Evolutionary conservation across 2,888 invertebrate species (phyloP).

Genomic region (Netelia inedita): DNA sequence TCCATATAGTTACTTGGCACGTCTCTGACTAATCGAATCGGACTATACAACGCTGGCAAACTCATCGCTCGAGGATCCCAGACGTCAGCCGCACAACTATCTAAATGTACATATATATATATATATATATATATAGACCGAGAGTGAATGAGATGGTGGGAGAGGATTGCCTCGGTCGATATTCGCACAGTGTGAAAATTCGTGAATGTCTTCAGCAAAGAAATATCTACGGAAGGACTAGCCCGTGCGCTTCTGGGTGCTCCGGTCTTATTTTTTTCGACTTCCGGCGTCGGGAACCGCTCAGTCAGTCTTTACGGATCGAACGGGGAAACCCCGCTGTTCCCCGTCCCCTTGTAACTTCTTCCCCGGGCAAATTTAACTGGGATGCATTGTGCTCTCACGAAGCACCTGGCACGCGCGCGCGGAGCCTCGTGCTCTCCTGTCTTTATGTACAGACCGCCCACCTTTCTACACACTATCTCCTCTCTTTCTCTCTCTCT

Average conservation of each 20-base stretch:
- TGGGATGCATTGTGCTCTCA: conserved; percentile 81
- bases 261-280: conserved; percentile 74
- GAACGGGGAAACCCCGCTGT: conserved; percentile 65
- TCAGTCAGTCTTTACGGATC: conserved; percentile 62
- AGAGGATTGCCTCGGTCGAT: not conserved
- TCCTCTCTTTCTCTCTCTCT: conserved; percentile 49
- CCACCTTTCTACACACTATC: conserved; percentile 66
- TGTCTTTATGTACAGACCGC: conserved; percentile 78
- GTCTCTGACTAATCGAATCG: conserved; percentile 50
- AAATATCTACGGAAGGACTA: conserved; percentile 11
- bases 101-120: not conserved
- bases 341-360: conserved; percentile 41
- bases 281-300: conserved; percentile 78
- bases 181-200: conserved; percentile 16
- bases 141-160: not conserved
- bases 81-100: not conserved
- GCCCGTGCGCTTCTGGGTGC: conserved; percentile 74
- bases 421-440: conserved; percentile 70
- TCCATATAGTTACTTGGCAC: conserved; percentile 31
- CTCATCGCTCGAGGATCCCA: conserved; percentile 12
- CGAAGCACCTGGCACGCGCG: conserved; percentile 84
- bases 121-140: not conserved
- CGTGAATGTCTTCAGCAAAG: conserved; percentile 25
- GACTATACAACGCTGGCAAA: conserved; percentile 17
- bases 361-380: conserved; percentile 72